These are phyloP conservation scores for Apotomis turbidana DNA, from an alignment of 2,888 invertebrate species.

Conservation along the genomic window DNA sequence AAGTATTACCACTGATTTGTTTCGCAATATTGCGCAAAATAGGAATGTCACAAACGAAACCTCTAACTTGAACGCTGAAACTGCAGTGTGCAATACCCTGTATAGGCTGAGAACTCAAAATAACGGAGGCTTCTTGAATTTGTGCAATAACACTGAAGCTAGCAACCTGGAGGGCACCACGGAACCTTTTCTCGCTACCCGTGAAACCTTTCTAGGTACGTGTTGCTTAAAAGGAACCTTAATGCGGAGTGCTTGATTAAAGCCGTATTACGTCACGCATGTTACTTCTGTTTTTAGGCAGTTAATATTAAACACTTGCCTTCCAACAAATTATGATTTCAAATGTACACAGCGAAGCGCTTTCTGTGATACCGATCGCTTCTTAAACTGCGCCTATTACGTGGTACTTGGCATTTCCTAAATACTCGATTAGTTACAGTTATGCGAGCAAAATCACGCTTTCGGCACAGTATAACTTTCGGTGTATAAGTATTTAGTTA, in stretches of 20 bases:
- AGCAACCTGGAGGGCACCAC: slow-evolving; percentile 60
- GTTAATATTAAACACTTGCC: slow-evolving; percentile 1
- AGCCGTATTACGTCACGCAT: slow-evolving; percentile 23
- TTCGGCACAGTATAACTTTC: background rate
- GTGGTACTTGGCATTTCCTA: background rate
- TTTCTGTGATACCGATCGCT: background rate
- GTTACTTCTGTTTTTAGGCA: slow-evolving; percentile 12
- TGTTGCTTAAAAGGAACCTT: slow-evolving; percentile 37
- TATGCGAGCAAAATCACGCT: background rate
- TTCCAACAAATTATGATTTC: background rate
- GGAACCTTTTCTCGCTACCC: slow-evolving; percentile 48
- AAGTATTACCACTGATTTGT: slow-evolving; percentile 52
- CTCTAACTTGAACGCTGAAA: slow-evolving; percentile 53
- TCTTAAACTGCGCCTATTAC: background rate
- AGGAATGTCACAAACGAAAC: slow-evolving; percentile 46
- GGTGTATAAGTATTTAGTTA: background rate
- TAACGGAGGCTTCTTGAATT: slow-evolving; percentile 52
- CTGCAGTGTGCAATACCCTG: slow-evolving; percentile 69
- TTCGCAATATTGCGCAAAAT: slow-evolving; percentile 50
- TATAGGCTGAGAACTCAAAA: slow-evolving; percentile 67
- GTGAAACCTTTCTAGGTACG: slow-evolving; percentile 57
- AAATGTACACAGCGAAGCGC: background rate
- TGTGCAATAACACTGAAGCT: slow-evolving; percentile 50
- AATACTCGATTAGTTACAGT: background rate
- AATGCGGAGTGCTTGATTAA: slow-evolving; percentile 19